A percentile compares a stretch with the other conserved stretches of the same genome.
phyloP scores from a whole-genome alignment of 2,113 vertebrate species.

The Corythornis vintsioides region DNA sequence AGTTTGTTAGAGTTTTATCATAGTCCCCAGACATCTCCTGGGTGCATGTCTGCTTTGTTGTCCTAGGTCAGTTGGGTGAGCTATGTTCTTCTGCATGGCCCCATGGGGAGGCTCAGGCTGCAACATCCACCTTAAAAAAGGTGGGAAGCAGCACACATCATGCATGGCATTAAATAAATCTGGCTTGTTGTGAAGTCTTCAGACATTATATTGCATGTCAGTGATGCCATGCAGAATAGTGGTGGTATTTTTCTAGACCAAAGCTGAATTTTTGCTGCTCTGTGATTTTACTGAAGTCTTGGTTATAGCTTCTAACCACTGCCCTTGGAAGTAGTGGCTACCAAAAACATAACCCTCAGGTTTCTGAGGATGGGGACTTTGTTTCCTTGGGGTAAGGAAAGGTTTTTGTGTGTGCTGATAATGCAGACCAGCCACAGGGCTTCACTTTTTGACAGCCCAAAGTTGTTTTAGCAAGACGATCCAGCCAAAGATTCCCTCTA shows the following conservation, averaged over 20 bases:
- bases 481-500: not conserved
- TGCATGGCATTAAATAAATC: not conserved
- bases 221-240: not conserved
- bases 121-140: not conserved
- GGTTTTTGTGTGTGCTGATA: not conserved
- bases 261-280: not conserved
- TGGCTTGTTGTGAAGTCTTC: not conserved
- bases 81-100: not conserved
- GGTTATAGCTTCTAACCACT: not conserved
- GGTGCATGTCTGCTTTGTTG: not conserved
- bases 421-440: not conserved
- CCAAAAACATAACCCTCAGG: not conserved
- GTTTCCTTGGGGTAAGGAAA: not conserved
- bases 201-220: not conserved
- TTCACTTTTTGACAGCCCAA: not conserved
- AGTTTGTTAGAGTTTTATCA: not conserved
- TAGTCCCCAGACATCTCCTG: accelerated
- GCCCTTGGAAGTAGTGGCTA: not conserved
- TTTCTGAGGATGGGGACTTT: not conserved
- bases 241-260: not conserved
- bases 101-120: not conserved
- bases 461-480: not conserved
- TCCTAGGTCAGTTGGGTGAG: not conserved
- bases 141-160: not conserved
- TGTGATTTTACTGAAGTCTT: not conserved